Percentiles rank a stretch among this genome's conserved stretches.
Conservation (phyloP, 2,888 invertebrate genomes). For the Palloptera scutellata region DNA sequence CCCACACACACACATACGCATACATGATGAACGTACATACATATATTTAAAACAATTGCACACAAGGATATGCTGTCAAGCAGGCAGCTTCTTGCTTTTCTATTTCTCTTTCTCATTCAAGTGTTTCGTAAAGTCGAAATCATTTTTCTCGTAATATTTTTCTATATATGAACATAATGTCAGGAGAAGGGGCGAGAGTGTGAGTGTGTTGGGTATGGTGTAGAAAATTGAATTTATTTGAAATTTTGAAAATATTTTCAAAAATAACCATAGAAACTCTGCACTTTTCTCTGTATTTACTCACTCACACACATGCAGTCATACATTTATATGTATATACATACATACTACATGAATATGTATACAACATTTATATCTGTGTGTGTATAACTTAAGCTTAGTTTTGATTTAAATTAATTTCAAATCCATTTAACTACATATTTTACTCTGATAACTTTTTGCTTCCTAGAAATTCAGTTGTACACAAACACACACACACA, state of each 20-base stretch:
- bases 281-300: background rate
- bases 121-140: constrained; percentile 35
- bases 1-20: constrained; percentile 6
- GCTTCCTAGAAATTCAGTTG: background rate
- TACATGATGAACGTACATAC: background rate
- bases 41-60: constrained; percentile 24
- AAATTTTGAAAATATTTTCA: constrained; percentile 37
- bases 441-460: constrained; percentile 1
- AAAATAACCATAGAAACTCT: background rate
- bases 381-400: background rate
- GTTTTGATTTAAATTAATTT: constrained; percentile 5
- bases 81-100: constrained; percentile 41
- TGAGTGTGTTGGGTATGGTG: constrained; percentile 2
- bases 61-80: constrained; percentile 15
- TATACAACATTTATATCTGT: background rate
- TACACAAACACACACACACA: background rate
- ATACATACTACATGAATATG: background rate
- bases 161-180: no score
- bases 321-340: background rate
- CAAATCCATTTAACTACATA: constrained; percentile 4
- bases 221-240: constrained; percentile 42
- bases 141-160: background rate
- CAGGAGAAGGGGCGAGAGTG: background rate
- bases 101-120: no score
- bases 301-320: background rate